Conservation (phyloP, 2,797 vertebrate genomes). For the Notolepis coatsorum region DNA sequence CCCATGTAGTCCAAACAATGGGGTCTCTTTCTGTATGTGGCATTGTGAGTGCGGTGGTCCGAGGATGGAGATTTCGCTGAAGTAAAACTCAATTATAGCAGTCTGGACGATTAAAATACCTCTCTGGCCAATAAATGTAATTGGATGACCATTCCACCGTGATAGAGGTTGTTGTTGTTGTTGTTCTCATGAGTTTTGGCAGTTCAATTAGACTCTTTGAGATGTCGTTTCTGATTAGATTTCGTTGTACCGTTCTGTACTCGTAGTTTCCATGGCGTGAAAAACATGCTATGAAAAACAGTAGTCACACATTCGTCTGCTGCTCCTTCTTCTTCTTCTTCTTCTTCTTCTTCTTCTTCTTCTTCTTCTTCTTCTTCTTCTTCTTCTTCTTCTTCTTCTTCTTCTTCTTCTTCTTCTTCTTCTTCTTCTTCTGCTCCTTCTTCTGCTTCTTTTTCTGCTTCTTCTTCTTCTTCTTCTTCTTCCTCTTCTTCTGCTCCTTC, state of each 20-base stretch:
- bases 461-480: too few relatives aligned
- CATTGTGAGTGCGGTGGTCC: not conserved
- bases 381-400: too few relatives aligned
- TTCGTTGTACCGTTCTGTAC: not conserved
- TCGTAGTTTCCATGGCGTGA: too few relatives aligned
- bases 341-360: too few relatives aligned
- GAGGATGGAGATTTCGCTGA: not conserved
- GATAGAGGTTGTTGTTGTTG: not conserved
- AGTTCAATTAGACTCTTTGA: not conserved
- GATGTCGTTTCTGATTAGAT: not conserved
- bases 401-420: too few relatives aligned
- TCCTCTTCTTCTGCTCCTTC: too few relatives aligned
- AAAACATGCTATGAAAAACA: not conserved
- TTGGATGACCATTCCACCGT: not conserved
- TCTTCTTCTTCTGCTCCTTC: too few relatives aligned
- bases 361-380: too few relatives aligned
- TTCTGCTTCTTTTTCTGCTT: too few relatives aligned
- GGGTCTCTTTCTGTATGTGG: not conserved
- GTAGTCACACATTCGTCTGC: too few relatives aligned
- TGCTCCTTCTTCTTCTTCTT: too few relatives aligned
- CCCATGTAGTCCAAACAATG: not conserved
- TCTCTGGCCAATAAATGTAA: not conserved
- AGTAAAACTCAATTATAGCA: conserved; percentile 9
- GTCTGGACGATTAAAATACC: not conserved
- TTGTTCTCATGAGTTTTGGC: conserved; percentile 1